Base-by-base conservation (phyloP, 1,140 invertebrate species). In the Brachionus rotundiformis region DNA sequence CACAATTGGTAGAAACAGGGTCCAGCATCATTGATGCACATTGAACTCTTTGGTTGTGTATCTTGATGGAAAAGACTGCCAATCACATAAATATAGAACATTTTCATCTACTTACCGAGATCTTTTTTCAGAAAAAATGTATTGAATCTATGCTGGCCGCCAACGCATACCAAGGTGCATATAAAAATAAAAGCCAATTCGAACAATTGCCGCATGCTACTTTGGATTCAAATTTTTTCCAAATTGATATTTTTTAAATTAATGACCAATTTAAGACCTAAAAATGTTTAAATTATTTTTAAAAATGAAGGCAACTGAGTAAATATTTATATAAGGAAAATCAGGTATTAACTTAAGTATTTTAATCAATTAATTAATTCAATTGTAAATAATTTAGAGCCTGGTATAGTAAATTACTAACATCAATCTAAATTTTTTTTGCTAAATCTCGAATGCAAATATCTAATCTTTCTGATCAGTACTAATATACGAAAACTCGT, bases 321-420 rank as follows among this genome's bases (percentile, higher is more conserved):
- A 68, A 68, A 68, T 68, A 68, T 68, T 68, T 68, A 68, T 68
- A 68, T 6, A 68, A 68, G 63, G 31, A 36, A 68, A 68, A 68
- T 68, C 63, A 68, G 63, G 63, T 68, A 68, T 68, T 68, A 68
- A 68, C 63, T 68, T 68, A 68, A 68, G 63, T 68, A 68, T 68
- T 68, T 68, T 68, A 68, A 68, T 68, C 63, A 68, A 68, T 68
- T 68, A 68, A 68, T 68, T 68, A 68, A 68, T 68, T 68, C 63
- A 36, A 68, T 36, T 36, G 63, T 16, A 68, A 68, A 68, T 36
- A 68, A 13, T 54, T 54, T 8, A 68, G 63, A 68, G 63, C 63
- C 63, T 68, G 29, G 61, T 19, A 16, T 36, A 68, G 29, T 68
- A 33, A 29, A 29, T 63, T 29, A 23, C 27, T 63, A 63, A 63